A percentile compares a stretch with the other conserved stretches of the same genome.
Conservation (phyloP, 2,888 invertebrate species). For the Salpingus planirostris region DNA sequence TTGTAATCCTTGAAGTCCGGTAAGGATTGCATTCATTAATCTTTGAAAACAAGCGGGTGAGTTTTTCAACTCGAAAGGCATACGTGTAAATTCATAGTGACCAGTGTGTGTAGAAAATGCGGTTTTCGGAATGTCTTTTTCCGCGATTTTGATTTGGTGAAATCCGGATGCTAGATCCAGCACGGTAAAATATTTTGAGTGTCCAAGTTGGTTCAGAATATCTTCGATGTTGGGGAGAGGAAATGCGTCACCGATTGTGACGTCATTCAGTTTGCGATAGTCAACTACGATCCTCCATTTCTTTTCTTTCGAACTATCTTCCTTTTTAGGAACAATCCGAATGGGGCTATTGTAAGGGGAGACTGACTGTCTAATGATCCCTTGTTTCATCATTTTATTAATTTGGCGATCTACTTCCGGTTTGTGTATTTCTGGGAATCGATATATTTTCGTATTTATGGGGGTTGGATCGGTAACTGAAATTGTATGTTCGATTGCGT, state of each 20-base stretch:
- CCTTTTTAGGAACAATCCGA: neutral
- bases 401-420: neutral
- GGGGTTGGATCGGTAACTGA: neutral
- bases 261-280: neutral
- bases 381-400: neutral
- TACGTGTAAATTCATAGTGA: too few species aligned
- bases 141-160: too few species aligned
- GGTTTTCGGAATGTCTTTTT: too few species aligned
- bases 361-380: neutral
- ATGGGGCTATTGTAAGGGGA: neutral
- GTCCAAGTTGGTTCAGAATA: neutral
- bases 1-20: too few species aligned
- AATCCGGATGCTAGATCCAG: too few species aligned
- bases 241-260: neutral
- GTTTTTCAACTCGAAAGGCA: too few species aligned
- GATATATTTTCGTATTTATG: neutral
- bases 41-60: too few species aligned
- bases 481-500: neutral
- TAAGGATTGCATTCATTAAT: too few species aligned
- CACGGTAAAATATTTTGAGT: neutral
- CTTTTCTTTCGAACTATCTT: neutral
- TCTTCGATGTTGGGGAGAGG: neutral
- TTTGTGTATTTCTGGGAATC: neutral
- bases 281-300: constrained; percentile 1
- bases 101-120: too few species aligned